phyloP scores from a whole-genome alignment of 2,113 vertebrate genomes.

The Eulemur macaco region DNA sequence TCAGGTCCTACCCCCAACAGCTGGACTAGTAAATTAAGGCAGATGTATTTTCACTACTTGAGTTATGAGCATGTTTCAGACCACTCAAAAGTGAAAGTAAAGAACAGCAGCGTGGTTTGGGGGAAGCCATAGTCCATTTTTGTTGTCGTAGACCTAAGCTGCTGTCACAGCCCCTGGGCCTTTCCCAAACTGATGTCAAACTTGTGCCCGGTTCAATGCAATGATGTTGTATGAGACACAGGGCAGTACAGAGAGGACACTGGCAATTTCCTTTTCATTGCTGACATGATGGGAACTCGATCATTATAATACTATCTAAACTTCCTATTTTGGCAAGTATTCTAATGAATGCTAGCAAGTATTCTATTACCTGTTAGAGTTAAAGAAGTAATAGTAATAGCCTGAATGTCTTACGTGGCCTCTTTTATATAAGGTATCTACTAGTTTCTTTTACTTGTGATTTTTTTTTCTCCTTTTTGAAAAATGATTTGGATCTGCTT shows the following conservation, averaged over 20 bases:
- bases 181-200: background rate
- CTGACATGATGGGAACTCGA: background rate
- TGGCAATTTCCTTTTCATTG: background rate
- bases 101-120: background rate
- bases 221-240: background rate
- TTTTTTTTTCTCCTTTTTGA: background rate
- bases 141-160: background rate
- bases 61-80: background rate
- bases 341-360: background rate
- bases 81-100: slow-evolving; percentile 33
- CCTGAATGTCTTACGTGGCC: background rate
- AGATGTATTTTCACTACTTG: background rate
- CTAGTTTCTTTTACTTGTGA: background rate
- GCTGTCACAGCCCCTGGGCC: background rate
- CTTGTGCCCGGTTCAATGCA: background rate
- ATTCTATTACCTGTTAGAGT: background rate
- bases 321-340: background rate
- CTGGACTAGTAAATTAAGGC: background rate
- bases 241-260: background rate
- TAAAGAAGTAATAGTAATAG: background rate
- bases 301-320: background rate
- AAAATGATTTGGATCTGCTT: background rate
- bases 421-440: background rate
- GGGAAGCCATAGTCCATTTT: background rate
- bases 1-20: background rate